Evolutionary conservation across 2,888 invertebrate genomes (phyloP), one percentile per base, ranked within the genome.

Genomic region (Apantesis nais): DNA sequence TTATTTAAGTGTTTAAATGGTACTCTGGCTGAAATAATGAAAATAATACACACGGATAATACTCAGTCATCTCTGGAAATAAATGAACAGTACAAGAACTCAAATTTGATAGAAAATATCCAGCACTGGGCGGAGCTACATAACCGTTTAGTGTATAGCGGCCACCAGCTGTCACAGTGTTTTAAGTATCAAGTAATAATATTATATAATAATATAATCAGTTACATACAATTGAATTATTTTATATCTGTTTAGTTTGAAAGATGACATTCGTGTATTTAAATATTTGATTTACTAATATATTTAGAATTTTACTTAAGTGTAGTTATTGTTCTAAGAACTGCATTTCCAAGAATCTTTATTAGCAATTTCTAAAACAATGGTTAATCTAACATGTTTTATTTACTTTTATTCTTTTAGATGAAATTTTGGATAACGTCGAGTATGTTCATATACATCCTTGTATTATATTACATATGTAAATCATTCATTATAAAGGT

Each of bases 171-270:
- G 62, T 55, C 68, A 52, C 19, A 39, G 12, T 68, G 68, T 29
- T 68, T 62, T 55, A 29, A 68, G 25, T 55, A 66, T 14, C 66
- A 66, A 66, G 66, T 66, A 66, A 66, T n/a, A n/a, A 39, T 66
- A 66, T 39, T 58, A 48, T 19, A 37, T 37, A 37, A 37, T 37
- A 37, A 37, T 37, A 37, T 37, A 39, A 39, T 39, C 11, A 39
- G 39, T 12, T 39, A 39, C 5, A 39, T 39, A 44, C 7, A 44
- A 12, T 16, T 4, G 4, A 44, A 2, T 44, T 16, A 16, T 16
- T 44, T 16, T n/a, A 44, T 44, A 44, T 44, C 41, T 44, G 2
- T 16, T 44, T 5, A 3, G 16, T 0, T 44, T 44, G 14, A 37
- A 3, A 7, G 8, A 37, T 37, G 8, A 37, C 37, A 37, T 37